Evolutionary conservation across 2,797 vertebrate genomes (phyloP), one percentile per base, ranked within the genome.

Genomic region (Pitangus sulphuratus): DNA sequence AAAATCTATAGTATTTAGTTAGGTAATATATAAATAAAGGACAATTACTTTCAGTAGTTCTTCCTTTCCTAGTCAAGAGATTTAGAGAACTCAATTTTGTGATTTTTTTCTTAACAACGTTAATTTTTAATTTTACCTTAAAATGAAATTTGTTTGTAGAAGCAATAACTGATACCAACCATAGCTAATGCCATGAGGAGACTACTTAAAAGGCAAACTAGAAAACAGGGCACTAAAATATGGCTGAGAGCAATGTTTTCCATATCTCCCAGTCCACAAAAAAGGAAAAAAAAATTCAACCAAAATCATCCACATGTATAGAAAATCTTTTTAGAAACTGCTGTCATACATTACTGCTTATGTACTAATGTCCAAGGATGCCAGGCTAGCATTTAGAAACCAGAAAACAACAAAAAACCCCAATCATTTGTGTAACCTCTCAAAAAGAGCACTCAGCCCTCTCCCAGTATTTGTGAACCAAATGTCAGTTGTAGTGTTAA

Each of bases 81-180:
- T 72, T 37, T 57, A 79, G 18, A 74, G 15, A 75, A 37, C 18
- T 50, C 0, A 11, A 48, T 65, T 30, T 91, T 16, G 9, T 3
- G 1, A 4, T 33, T 84, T 82, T 64, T 84, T 10, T 68, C 4
- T 75, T 71, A 40, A n/a, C 72, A 58, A 66, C 37, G 20, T 5
- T 50, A 42, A 18, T 33, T 88, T 88, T 83, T 12, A 51, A 64
- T 81, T 84, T 92, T 68, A 31, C 11, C 72, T 66, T 54, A 44
- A 86, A 86, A 70, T 82, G 0, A 22, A 18, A 15, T 42, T 77
- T 86, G 6, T 68, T 51, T 37, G 16, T 61, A 30, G 35, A 18
- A 70, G 16, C 8, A 66, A 33, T 42, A 89, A 78, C 20, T 82
- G 47, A 45, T 16, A 78, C 18, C 18, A 39, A n/a, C 9, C 40